Base-by-base conservation (phyloP, 2,113 vertebrate genomes). In the Acanthisitta chloris region DNA sequence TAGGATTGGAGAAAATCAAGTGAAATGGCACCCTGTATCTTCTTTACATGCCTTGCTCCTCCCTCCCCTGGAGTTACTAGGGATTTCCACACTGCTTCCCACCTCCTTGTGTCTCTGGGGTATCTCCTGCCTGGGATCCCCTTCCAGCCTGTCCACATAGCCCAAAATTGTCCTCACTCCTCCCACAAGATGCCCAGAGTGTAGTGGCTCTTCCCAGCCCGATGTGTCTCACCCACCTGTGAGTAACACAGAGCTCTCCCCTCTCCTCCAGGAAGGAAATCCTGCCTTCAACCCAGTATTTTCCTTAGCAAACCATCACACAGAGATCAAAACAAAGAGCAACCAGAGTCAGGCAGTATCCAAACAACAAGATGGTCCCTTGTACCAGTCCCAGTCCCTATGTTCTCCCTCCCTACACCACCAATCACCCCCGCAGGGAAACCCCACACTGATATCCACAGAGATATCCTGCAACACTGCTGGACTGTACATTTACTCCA, bases 151-250 rank as follows among this genome's bases (percentile, higher is more conserved):
- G 24, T n/a, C 42, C 73, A 34, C 43, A 42, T 2, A 0, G 29
- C 38, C 40, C 3, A 7, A 46, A 73, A 38, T 0, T 25, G 45
- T 33, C 71, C 40, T 6, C 74, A 34, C 9, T 48, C 15, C 36
- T 76, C 40, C 45, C 70, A 59, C 1, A 0, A 64, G 26, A 13
- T 43, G 51, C 29, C 23, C 21, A 69, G 40, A 45, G 86, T 40
- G 54, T 0, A 4, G 3, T 0, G 0, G 38, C 25, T 66, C 17
- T 54, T 65, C 51, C n/a, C 33, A 78, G 11, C 17, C 17, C 0
- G 1, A 33, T 28, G 48, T 28, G 31, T 16, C 38, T 78, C 65
- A 46, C 18, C 26, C 69, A 80, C 61, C 69, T 64, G 28, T n/a
- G 36, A 91, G 58, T 45, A 61, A 20, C 54, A 55, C n/a, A 42